Evolutionary conservation across 2,888 invertebrate genomes (phyloP).

Genomic region (Stictocephala bisonia): DNA sequence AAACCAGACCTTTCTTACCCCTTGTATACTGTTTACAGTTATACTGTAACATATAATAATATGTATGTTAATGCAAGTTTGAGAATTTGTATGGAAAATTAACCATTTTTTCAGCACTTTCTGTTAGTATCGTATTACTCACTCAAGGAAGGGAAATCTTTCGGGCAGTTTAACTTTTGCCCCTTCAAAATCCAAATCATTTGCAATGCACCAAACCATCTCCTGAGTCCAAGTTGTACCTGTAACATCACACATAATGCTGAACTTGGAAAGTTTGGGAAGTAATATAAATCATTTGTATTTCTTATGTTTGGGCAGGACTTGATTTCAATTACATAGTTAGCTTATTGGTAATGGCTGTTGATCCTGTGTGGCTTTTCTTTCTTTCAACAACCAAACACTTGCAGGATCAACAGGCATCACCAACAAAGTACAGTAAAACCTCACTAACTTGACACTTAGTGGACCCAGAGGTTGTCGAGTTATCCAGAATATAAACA

Average conservation of each 20-base stretch:
- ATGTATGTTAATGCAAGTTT: too few species aligned
- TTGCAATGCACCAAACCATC: slow-evolving; percentile 91
- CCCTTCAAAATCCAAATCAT: slow-evolving; percentile 80
- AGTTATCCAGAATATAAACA: background rate
- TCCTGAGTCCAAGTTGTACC: slow-evolving; percentile 96
- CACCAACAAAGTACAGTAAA: too few species aligned
- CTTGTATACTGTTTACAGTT: background rate
- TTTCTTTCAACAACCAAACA: too few species aligned
- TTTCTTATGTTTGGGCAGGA: too few species aligned
- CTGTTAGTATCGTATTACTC: slow-evolving; percentile 53
- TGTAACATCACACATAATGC: slow-evolving; percentile 62
- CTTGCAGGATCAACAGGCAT: too few species aligned
- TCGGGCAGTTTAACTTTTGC: slow-evolving; percentile 72
- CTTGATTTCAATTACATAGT: background rate
- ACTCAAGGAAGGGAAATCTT: slow-evolving; percentile 81
- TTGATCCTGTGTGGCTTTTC: too few species aligned
- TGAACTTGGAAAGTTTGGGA: background rate
- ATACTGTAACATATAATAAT: background rate
- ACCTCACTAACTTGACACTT: too few species aligned
- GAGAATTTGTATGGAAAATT: background rate
- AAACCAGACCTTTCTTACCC: too few species aligned
- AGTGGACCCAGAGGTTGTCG: background rate
- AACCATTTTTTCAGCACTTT: too few species aligned
- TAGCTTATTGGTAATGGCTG: too few species aligned
- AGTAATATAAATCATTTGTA: too few species aligned